Evolutionary conservation across 2,888 invertebrate genomes (phyloP), one percentile per base, ranked within the genome.

Genomic region (Dolichomitus sp.): DNA sequence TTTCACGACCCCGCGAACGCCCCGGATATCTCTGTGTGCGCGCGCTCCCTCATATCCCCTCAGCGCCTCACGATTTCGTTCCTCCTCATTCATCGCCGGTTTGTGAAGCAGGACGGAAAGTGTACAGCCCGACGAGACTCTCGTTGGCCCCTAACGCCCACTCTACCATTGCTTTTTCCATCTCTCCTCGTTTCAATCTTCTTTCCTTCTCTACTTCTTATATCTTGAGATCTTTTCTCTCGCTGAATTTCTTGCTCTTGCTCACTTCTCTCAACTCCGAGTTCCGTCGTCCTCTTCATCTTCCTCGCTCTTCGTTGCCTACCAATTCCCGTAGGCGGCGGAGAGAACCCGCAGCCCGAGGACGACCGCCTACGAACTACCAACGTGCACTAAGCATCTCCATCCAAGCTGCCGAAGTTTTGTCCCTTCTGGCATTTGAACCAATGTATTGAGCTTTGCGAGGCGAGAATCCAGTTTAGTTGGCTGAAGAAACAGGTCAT

Each of bases 391-490:
- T 61, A 45, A 84, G 72, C 82, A 72, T 83, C 81, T 80, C 74
- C 54, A 42, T 61, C 37, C 84, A 82, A 14, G 88, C 87, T 90
- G 90, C 90, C 90, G 90, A 90, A 90, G 89, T 90, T 87, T 89
- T 48, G 90, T 89, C 90, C 19, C 17, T 17, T 37, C 33, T 19
- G 14, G n/a, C 19, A 37, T 23, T 33, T 19, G 9, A 19, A 37
- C 42, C 45, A 5, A 6, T 37, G 48, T 59, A 84, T 74, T 74
- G 75, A 77, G 72, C 75, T 48, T 68, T 65, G 57, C 30, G 77
- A 73, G 63, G 69, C 73, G 80, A 66, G 68, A 83, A 79, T 66
- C 75, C 45, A 45, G 65, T 54, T 42, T 57, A 65, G 48, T 54
- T 54, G 42, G 52, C 33, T 45, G 61, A 65, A 70, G 80, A 80